A percentile compares a stretch with the other conserved stretches of the same genome.
Evolutionary conservation across 2,113 vertebrate genomes (phyloP).

Genomic region (Chiloscyllium plagiosum): DNA sequence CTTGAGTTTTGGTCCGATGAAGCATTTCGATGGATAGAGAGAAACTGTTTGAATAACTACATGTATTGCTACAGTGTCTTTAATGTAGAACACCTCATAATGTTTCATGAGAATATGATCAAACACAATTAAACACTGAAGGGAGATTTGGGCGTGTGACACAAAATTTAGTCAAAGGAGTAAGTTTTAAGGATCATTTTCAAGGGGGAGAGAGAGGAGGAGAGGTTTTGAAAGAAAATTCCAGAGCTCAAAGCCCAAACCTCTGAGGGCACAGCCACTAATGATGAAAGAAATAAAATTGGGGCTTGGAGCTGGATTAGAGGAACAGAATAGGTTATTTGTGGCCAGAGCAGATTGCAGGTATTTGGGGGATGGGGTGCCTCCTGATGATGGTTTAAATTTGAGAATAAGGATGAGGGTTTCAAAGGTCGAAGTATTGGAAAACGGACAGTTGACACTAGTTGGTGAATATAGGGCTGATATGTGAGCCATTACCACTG

Average conservation of each 20-base stretch:
- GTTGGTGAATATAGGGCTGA: background rate
- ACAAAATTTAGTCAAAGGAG: background rate
- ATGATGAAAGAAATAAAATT: background rate
- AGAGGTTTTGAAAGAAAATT: background rate
- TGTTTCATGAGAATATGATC: background rate
- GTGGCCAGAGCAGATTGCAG: background rate
- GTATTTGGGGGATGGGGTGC: background rate
- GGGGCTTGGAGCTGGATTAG: background rate
- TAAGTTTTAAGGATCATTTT: background rate
- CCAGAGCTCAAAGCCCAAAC: background rate
- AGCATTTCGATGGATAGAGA: background rate
- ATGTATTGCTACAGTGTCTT: background rate
- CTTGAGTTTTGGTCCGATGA: background rate
- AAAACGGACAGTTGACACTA: background rate
- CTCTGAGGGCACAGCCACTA: background rate
- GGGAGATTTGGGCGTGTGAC: background rate
- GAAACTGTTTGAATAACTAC: background rate
- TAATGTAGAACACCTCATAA: background rate
- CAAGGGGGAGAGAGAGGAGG: background rate
- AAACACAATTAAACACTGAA: background rate
- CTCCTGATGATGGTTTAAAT: background rate
- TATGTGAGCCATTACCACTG: background rate
- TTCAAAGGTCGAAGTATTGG: background rate
- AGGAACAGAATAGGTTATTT: background rate
- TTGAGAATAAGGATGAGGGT: background rate